Evolutionary conservation across 1,140 invertebrate species (phyloP).

Genomic region (Tenebrio molitor): DNA sequence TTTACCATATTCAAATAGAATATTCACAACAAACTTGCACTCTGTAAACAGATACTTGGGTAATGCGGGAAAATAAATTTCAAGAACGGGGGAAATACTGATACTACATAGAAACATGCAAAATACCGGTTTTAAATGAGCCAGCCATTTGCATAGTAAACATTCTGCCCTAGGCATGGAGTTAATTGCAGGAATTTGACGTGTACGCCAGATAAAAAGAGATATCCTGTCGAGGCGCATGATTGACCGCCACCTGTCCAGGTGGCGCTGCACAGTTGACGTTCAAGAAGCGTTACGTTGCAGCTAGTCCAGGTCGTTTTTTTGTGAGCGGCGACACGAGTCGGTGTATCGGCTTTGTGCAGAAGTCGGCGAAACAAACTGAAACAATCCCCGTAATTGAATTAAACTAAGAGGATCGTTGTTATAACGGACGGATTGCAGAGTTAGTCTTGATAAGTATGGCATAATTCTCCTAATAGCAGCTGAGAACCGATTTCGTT

Average conservation of each 20-base stretch:
- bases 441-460: slow-evolving; percentile 49
- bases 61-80: slow-evolving; percentile 43
- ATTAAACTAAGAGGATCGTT: slow-evolving; percentile 46
- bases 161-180: slow-evolving; percentile 37
- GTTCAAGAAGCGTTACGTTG: too few species aligned
- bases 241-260: background rate
- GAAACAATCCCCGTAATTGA: slow-evolving; percentile 37
- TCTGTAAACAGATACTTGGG: slow-evolving; percentile 39
- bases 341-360: slow-evolving; percentile 41
- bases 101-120: slow-evolving; percentile 44
- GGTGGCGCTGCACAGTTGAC: too few species aligned
- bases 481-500: slow-evolving; percentile 42
- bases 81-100: slow-evolving; percentile 35
- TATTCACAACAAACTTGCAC: slow-evolving; percentile 35
- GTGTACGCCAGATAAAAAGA: slow-evolving; percentile 12
- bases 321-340: too few species aligned
- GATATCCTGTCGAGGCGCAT: background rate
- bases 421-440: slow-evolving; percentile 45
- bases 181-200: slow-evolving; percentile 47
- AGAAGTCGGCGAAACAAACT: slow-evolving; percentile 24
- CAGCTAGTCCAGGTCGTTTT: too few species aligned
- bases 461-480: slow-evolving; percentile 47
- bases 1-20: slow-evolving; percentile 24
- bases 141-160: slow-evolving; percentile 46
- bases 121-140: slow-evolving; percentile 44